Evolutionary conservation across 2,888 invertebrate genomes (phyloP), one percentile per base, ranked within the genome.

Genomic region (Muschampia plurimacula): DNA sequence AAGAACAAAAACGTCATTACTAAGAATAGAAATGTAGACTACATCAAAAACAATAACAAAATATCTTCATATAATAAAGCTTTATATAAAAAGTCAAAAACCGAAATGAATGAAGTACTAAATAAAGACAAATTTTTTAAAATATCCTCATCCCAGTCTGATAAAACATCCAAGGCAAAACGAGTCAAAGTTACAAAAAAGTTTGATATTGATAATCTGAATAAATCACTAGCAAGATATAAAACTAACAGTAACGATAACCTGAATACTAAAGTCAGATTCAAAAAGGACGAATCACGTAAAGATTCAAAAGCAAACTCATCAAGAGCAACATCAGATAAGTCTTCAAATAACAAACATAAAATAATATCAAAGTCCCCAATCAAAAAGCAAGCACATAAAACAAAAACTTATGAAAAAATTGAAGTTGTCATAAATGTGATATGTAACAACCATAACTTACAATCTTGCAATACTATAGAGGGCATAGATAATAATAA

Each of bases 351-450:
- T 9, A 32, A 10, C 22, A 67, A 67, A 32, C 59, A 32, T 49
- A 71, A 60, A 12, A 66, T 28, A 39, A 52, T 12, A 15, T 46
- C 36, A 41, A 72, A 72, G 41, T 67, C 63, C 0, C 67, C 72
- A 15, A 36, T 63, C 5, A 72, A 72, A 63, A 72, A 62, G 39
- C 15, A 55, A 72, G 52, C 13, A 22, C 52, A 44, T 15, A 73
- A 73, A 70, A 28, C 36, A 32, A 71, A 74, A 67, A 69, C 1
- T 15, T 59, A 62, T n/a, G 86, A 83, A 65, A 84, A 78, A 79
- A 82, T 87, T 39, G 86, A 86, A 76, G 74, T 89, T n/a, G 79
- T 85, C 2, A 85, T 89, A 69, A 87, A 88, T 74, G 78, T 89
- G 49, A 76, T 82, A 70, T 84, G 80, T 70, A 72, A 80, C 67